phyloP scores from a whole-genome alignment of 2,797 vertebrate genomes.

The Acanthurus tractus region DNA sequence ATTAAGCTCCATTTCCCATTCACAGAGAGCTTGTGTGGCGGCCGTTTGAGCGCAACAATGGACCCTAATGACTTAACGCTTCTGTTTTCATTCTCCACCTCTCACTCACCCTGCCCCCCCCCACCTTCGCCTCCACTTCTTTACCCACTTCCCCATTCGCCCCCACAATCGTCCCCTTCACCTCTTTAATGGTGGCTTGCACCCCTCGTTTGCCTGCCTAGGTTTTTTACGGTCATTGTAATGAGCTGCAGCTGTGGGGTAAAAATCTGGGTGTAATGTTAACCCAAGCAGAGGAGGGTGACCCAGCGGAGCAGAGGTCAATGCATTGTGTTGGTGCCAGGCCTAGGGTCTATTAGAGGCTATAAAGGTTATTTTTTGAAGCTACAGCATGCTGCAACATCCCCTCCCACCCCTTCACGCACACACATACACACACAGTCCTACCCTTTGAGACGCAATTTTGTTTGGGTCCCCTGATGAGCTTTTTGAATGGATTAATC shows the following conservation, averaged over 20 bases:
- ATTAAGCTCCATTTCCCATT: conserved; percentile 88
- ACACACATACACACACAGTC: conserved; percentile 17
- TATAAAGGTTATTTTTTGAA: conserved; percentile 87
- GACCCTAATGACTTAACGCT: conserved; percentile 88
- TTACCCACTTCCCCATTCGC: conserved; percentile 78
- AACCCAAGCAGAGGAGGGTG: conserved; percentile 87
- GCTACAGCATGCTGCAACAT: conserved; percentile 62
- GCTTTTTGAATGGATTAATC: conserved; percentile 87
- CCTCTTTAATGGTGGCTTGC: conserved; percentile 80
- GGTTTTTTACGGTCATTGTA: conserved; percentile 91
- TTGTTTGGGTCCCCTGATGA: conserved; percentile 84
- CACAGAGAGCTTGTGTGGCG: conserved; percentile 85
- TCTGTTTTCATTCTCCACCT: conserved; percentile 88
- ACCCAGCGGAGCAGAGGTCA: conserved; percentile 91
- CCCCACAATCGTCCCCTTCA: conserved; percentile 73
- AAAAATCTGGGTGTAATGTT: conserved; percentile 88
- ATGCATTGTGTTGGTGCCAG: conserved; percentile 87
- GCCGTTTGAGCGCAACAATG: conserved; percentile 86
- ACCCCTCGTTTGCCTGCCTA: conserved; percentile 82
- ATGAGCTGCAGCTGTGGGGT: conserved; percentile 94
- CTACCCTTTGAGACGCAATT: conserved; percentile 79
- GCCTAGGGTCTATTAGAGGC: conserved; percentile 87
- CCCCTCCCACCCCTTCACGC: conserved; percentile 40
- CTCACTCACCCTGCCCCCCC: conserved; percentile 68
- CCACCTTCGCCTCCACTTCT: conserved; percentile 58